A percentile compares a stretch with the other conserved stretches of the same genome.
Evolutionary conservation across 2,797 vertebrate genomes (phyloP).

Genomic region (Remorina albescens): DNA sequence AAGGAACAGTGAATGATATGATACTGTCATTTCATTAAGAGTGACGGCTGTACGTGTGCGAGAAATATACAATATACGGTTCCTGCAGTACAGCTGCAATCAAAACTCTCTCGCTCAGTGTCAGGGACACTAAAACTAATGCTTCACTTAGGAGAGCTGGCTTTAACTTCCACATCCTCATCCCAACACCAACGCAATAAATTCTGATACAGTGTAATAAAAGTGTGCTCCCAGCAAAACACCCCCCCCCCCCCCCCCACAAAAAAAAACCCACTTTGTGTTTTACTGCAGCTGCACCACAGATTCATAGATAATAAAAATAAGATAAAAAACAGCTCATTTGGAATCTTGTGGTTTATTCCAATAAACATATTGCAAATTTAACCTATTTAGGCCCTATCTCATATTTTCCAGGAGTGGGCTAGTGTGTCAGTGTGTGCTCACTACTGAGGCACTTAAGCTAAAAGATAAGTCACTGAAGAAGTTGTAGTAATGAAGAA

Average conservation of each 20-base stretch:
- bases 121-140: constrained; percentile 57
- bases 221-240: constrained; percentile 17
- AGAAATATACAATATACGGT: constrained; percentile 66
- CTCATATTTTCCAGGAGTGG: constrained; percentile 6
- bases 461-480: not conserved
- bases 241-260: too few species aligned
- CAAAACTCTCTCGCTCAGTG: constrained; percentile 40
- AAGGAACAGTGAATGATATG: constrained; percentile 46
- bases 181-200: constrained; percentile 28
- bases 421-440: too few species aligned
- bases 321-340: constrained; percentile 13
- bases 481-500: not conserved
- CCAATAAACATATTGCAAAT: constrained; percentile 20
- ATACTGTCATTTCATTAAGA: constrained; percentile 70
- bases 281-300: constrained; percentile 33
- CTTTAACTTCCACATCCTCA: constrained; percentile 32
- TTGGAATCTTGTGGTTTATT: constrained; percentile 12
- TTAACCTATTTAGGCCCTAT: not conserved
- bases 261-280: not conserved
- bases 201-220: constrained; percentile 43
- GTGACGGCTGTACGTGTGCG: constrained; percentile 50
- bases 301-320: constrained; percentile 35
- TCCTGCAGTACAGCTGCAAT: constrained; percentile 65
- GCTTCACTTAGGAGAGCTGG: constrained; percentile 56
- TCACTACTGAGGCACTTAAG: too few species aligned